Evolutionary conservation across 2,888 invertebrate species (phyloP).

Genomic region (Darwinula stevensoni): DNA sequence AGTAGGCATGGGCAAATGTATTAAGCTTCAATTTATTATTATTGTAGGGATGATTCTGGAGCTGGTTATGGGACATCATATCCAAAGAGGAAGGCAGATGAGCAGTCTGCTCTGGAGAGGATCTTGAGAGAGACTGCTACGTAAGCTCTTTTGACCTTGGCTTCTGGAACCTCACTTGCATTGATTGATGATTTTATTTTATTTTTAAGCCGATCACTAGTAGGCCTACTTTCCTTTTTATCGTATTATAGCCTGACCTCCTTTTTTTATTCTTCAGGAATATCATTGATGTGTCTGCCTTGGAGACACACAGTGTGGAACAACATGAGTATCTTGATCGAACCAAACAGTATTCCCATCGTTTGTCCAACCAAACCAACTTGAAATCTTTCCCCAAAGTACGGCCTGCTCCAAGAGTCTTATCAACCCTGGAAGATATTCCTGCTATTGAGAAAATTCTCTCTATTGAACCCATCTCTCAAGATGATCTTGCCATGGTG

Average conservation of each 20-base stretch:
- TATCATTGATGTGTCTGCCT: slow-evolving; percentile 74
- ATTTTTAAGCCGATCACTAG: too few relatives aligned
- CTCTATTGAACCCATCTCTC: slow-evolving; percentile 26
- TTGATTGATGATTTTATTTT: too few relatives aligned
- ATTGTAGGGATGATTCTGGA: too few relatives aligned
- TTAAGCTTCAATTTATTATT: too few relatives aligned
- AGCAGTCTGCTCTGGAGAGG: slow-evolving; percentile 61
- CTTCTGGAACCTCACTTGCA: too few relatives aligned
- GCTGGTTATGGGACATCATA: slow-evolving; percentile 28
- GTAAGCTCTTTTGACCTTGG: slow-evolving; percentile 24
- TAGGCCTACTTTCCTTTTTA: too few relatives aligned
- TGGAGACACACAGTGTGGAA: slow-evolving; percentile 60
- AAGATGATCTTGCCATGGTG: slow-evolving; percentile 37
- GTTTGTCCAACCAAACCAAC: too few relatives aligned
- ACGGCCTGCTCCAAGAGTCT: background rate
- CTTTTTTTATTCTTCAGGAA: slow-evolving; percentile 32
- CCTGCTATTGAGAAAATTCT: slow-evolving; percentile 38
- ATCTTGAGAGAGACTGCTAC: slow-evolving; percentile 69
- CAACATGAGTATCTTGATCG: slow-evolving; percentile 63
- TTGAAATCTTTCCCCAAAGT: too few relatives aligned
- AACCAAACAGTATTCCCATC: slow-evolving; percentile 33
- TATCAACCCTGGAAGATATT: slow-evolving; percentile 25
- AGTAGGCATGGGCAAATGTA: slow-evolving; percentile 30
- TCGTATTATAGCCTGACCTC: too few relatives aligned
- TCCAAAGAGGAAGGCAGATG: slow-evolving; percentile 53